Base-by-base conservation (phyloP, 2,797 vertebrate species). In the Falco biarmicus region DNA sequence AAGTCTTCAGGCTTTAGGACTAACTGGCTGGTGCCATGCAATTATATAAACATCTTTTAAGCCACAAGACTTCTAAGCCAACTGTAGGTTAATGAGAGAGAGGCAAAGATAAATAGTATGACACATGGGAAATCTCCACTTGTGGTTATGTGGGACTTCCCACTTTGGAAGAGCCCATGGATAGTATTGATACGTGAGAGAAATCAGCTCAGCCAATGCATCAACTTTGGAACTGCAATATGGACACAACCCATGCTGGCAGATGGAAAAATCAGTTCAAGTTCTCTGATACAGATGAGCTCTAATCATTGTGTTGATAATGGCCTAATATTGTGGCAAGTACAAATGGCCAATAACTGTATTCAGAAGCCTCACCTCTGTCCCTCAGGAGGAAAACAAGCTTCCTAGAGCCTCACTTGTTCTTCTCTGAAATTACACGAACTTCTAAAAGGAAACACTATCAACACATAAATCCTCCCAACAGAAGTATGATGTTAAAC, bases 161-260 rank as follows among this genome's bases (percentile, higher is more conserved):
- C 69, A 12, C 20, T 83, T 53, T 8, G 47, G 57, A 85, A 61
- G 43, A 76, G 19, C 14, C 65, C 45, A 50, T 0, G 9, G 41
- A 28, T 2, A 41, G 54, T 37, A 57, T 0, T 37, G 26, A 32
- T 20, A 21, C 0, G 0, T 32, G 19, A 84, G 14, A 15, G 28
- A 94, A 78, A 77, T 60, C n/a, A 57, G 34, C 18, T 54, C 48
- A 48, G 47, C 7, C 34, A 70, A 24, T 6, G 8, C 50, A 71
- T 75, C 29, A 50, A 1, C 68, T 68, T 13, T 37, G 37, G 54
- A 89, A 73, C 34, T 26, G 29, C 2, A 1, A 17, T 50, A 64
- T 19, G 39, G 87, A 50, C 34, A 63, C 14, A 84, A 61, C 29
- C 25, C 43, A 45, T 5, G 32, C 18, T 50, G 41, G 41, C 29